Evolutionary conservation across 2,797 vertebrate genomes (phyloP).

Genomic region (Sciurus carolinensis): DNA sequence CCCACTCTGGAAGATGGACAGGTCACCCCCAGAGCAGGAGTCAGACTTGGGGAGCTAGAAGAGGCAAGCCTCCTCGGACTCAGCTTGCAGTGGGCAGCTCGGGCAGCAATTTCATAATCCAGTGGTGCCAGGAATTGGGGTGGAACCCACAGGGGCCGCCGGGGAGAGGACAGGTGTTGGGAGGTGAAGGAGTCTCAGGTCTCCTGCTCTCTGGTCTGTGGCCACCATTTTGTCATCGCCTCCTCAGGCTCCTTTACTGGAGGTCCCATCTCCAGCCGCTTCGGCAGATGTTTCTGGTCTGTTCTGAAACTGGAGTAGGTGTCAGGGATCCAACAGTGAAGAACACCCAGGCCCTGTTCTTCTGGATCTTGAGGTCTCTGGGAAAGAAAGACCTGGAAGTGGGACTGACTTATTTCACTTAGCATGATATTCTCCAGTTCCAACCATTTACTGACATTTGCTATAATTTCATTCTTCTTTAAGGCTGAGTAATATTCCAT

Average conservation of each 20-base stretch:
- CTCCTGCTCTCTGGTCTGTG: accelerated
- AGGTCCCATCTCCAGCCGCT: accelerated
- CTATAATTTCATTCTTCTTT: too few species aligned
- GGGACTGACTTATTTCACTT: too few species aligned
- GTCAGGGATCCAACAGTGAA: neutral
- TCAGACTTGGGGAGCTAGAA: neutral
- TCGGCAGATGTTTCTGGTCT: neutral
- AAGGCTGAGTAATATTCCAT: too few species aligned
- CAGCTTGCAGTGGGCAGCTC: neutral
- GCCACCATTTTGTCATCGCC: neutral
- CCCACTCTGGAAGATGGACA: neutral
- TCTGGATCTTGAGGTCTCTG: too few species aligned
- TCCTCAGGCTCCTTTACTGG: neutral
- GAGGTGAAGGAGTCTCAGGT: neutral
- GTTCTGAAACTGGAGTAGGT: neutral
- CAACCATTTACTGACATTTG: too few species aligned
- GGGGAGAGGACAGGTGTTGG: neutral
- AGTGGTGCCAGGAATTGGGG: neutral
- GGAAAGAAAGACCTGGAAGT: neutral
- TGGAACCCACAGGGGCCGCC: neutral
- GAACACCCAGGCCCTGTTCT: neutral
- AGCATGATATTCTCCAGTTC: too few species aligned
- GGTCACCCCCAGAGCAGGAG: neutral
- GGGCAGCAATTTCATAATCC: neutral
- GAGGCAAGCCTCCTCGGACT: neutral